These are phyloP conservation scores for Rattus rattus DNA, from an alignment of 2,113 vertebrate species.

Conservation along the genomic window DNA sequence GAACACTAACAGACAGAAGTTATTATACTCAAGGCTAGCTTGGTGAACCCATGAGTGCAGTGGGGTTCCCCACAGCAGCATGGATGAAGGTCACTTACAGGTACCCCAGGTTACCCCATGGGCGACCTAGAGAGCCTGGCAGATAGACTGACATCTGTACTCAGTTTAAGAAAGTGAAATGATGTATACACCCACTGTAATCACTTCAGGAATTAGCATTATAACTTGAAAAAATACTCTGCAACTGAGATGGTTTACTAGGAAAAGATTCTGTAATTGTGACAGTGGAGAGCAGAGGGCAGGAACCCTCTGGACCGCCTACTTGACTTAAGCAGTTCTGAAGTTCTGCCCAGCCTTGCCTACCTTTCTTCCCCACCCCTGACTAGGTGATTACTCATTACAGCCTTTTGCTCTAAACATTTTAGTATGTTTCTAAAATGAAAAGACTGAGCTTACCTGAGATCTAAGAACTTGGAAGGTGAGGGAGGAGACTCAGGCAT, in stretches of 20 bases:
- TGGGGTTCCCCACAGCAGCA: neutral
- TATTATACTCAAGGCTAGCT: neutral
- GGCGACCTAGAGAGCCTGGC: neutral
- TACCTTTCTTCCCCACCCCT: neutral
- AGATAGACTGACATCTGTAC: neutral
- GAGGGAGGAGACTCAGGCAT: neutral
- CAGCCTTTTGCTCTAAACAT: neutral
- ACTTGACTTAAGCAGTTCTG: neutral
- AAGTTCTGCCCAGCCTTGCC: neutral
- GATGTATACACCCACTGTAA: neutral
- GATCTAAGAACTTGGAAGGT: neutral
- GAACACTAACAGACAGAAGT: neutral
- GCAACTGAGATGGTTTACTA: constrained; percentile 21
- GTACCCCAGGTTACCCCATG: too few species aligned
- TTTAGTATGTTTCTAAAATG: neutral
- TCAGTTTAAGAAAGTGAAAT: neutral
- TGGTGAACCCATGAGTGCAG: neutral
- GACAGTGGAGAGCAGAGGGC: neutral
- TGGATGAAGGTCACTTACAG: neutral
- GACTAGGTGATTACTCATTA: neutral
- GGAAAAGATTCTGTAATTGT: neutral
- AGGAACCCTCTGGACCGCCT: neutral
- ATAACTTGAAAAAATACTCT: neutral
- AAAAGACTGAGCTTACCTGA: neutral
- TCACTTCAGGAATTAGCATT: constrained; percentile 25